Percentiles rank a stretch among this genome's conserved stretches.
These are phyloP conservation scores for Thelaira solivaga DNA, from an alignment of 2,888 invertebrate species.

Conservation along the genomic window DNA sequence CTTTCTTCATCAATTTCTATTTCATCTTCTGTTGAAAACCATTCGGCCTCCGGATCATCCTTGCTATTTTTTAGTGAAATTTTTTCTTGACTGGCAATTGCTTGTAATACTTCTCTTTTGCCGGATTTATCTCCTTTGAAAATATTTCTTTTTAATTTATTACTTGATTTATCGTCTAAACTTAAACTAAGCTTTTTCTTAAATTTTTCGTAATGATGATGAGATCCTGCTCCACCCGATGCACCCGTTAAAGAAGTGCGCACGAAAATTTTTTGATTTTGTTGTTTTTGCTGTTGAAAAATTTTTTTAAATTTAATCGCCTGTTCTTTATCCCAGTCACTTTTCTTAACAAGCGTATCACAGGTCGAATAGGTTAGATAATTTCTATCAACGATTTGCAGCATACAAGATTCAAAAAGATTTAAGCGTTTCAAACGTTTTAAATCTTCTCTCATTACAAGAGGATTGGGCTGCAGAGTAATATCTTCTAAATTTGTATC, in stretches of 20 bases:
- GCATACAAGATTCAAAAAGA: constrained; percentile 90
- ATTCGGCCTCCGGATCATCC: constrained; percentile 70
- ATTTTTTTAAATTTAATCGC: constrained; percentile 68
- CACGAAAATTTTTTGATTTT: constrained; percentile 55
- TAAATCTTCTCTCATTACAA: constrained; percentile 86
- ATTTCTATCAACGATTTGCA: constrained; percentile 93
- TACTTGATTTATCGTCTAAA: constrained; percentile 55
- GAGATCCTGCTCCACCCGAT: constrained; percentile 11
- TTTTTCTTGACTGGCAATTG: constrained; percentile 19
- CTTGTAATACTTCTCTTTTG: constrained; percentile 57
- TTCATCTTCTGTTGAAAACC: constrained; percentile 73
- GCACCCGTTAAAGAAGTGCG: constrained; percentile 27
- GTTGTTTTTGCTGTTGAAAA: constrained; percentile 67
- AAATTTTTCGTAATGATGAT: constrained; percentile 63
- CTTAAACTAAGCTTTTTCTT: constrained; percentile 63
- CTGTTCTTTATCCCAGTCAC: constrained; percentile 86
- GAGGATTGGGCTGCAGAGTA: constrained; percentile 82
- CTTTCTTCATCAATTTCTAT: constrained; percentile 64
- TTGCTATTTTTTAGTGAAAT: constrained; percentile 26
- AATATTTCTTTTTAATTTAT: constrained; percentile 59
- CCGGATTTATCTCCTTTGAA: constrained; percentile 58
- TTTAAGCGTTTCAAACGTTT: constrained; percentile 89
- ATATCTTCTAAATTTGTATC: constrained; percentile 77
- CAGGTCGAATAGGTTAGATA: constrained; percentile 86
- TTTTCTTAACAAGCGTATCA: constrained; percentile 86